Conservation (phyloP, 2,797 vertebrate species). For the Erpetoichthys calabaricus region DNA sequence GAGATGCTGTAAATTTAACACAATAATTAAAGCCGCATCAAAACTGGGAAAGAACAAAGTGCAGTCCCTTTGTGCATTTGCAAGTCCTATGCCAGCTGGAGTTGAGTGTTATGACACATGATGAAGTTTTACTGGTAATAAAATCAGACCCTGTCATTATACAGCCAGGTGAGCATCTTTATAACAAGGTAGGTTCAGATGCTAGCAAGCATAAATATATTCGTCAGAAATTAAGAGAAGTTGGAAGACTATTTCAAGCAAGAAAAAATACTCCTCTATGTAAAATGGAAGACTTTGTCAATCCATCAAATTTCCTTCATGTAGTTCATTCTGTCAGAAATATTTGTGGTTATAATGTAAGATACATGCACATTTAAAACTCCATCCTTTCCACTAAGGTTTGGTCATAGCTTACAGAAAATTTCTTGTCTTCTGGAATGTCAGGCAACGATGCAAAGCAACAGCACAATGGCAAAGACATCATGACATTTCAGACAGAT, state of each 20-base stretch:
- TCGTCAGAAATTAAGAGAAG: conserved; percentile 20
- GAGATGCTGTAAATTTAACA: too few relatives aligned
- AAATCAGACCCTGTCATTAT: neutral
- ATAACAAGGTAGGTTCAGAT: conserved; percentile 18
- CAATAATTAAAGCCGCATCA: too few relatives aligned
- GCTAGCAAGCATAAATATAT: conserved; percentile 18
- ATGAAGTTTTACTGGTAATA: too few relatives aligned
- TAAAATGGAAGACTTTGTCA: conserved; percentile 16
- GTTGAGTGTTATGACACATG: too few relatives aligned
- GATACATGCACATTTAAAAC: too few relatives aligned
- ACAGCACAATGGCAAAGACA: conserved; percentile 7
- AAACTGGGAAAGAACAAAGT: too few relatives aligned
- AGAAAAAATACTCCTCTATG: conserved; percentile 12
- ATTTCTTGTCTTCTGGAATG: conserved; percentile 17
- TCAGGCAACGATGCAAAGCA: conserved; percentile 16
- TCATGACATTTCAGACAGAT: conserved; percentile 13
- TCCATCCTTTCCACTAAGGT: conserved; percentile 21
- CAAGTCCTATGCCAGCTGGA: too few relatives aligned
- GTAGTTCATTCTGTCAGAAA: conserved; percentile 13
- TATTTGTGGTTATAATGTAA: conserved; percentile 16
- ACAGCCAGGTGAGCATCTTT: conserved; percentile 19
- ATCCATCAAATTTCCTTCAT: conserved; percentile 14
- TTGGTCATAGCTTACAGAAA: conserved; percentile 20
- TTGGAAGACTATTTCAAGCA: conserved; percentile 17
- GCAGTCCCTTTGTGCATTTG: too few relatives aligned